Evolutionary conservation across 2,888 invertebrate genomes (phyloP).

Genomic region (Neoitamus cyanurus): DNA sequence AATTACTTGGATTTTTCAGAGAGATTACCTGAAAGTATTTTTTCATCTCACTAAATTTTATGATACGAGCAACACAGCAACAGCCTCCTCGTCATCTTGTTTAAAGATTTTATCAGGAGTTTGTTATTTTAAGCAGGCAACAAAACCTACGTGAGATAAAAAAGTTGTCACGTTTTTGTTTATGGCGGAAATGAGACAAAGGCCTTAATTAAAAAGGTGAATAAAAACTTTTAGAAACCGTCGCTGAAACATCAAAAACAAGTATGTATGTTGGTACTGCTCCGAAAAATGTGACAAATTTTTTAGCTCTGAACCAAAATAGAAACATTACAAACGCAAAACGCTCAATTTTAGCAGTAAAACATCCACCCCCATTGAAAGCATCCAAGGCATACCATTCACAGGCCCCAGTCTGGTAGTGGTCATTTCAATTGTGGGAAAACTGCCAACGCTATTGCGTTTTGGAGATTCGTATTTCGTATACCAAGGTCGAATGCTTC

Average conservation of each 20-base stretch:
- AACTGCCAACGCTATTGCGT: not conserved
- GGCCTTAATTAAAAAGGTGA: not conserved
- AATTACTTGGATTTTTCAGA: not conserved
- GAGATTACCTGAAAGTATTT: not conserved
- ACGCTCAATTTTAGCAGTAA: not conserved
- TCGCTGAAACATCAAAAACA: not conserved
- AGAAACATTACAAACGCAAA: not conserved
- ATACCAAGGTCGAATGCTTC: not conserved
- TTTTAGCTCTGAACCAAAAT: not conserved
- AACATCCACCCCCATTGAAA: not conserved
- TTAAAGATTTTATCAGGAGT: not conserved
- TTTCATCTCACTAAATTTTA: not conserved
- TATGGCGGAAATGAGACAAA: not conserved
- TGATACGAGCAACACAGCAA: not conserved
- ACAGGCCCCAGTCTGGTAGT: not conserved
- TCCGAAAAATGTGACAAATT: not conserved
- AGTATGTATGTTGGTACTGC: not conserved
- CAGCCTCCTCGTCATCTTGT: not conserved
- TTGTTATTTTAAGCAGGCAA: not conserved
- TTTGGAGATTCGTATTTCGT: not conserved
- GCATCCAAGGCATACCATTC: not conserved
- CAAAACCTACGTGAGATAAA: not conserved
- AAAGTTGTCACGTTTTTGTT: not conserved
- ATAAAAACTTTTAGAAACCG: not conserved
- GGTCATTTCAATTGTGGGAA: not conserved